Conservation (phyloP, 2,797 vertebrate species). For the Manis crassicaudata region DNA sequence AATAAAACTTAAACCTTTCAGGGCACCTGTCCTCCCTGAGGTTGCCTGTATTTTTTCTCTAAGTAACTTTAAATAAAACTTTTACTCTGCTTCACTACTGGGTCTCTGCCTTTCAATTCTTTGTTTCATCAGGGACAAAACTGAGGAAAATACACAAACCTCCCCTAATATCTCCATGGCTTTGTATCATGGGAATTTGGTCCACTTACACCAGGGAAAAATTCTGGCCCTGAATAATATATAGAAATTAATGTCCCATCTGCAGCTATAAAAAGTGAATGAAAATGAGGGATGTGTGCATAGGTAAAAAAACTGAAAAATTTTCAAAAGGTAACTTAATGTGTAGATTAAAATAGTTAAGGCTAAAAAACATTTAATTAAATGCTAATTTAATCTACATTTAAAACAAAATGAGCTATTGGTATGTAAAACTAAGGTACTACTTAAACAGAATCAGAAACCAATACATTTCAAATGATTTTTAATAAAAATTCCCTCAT, state of each 20-base stretch:
- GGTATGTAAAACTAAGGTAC: not conserved
- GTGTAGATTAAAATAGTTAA: not conserved
- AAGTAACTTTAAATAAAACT: too few relatives aligned
- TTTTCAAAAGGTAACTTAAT: not conserved
- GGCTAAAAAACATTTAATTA: slow-evolving; percentile 1
- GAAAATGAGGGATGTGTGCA: not conserved
- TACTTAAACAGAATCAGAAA: not conserved
- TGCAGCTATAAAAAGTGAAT: not conserved
- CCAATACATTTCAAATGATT: not conserved
- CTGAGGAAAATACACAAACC: too few relatives aligned
- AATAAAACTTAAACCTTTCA: too few relatives aligned
- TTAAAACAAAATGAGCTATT: not conserved
- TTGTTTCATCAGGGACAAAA: too few relatives aligned
- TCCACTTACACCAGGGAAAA: not conserved
- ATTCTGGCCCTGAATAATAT: not conserved
- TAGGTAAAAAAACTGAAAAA: not conserved
- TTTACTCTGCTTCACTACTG: too few relatives aligned
- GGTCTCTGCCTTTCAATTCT: too few relatives aligned
- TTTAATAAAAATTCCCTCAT: slow-evolving; percentile 31
- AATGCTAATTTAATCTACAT: not conserved
- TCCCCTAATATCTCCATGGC: too few relatives aligned
- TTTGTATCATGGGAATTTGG: not conserved
- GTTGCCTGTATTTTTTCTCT: too few relatives aligned
- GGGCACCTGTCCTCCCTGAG: too few relatives aligned
- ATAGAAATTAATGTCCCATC: not conserved